Evolutionary conservation across 2,888 invertebrate species (phyloP).

Genomic region (Tetramorium bicarinatum): DNA sequence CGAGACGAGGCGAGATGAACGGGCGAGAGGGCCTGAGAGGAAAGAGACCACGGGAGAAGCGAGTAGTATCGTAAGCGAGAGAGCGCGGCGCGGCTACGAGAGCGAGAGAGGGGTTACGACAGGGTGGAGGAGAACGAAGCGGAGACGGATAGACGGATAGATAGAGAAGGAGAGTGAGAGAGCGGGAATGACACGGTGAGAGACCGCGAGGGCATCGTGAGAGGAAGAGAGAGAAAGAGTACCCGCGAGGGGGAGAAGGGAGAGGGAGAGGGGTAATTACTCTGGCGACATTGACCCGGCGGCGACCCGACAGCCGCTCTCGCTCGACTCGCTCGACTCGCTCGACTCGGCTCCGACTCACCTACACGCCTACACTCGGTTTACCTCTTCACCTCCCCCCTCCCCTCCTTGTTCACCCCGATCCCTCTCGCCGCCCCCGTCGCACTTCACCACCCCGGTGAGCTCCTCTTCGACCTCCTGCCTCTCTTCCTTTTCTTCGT

Average conservation of each 20-base stretch:
- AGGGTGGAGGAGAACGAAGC: constrained; percentile 11
- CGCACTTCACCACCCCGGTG: constrained; percentile 53
- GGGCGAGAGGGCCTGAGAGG: constrained; percentile 14
- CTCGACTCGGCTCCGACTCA: constrained; percentile 69
- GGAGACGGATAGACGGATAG: constrained; percentile 34
- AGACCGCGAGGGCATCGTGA: constrained; percentile 25
- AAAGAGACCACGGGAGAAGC: constrained; percentile 35
- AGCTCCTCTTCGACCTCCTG: constrained; percentile 63
- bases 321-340: constrained; percentile 68
- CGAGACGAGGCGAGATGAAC: constrained; percentile 26
- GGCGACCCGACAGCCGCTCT: constrained; percentile 82
- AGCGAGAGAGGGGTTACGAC: constrained; percentile 24
- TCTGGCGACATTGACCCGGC: constrained; percentile 85
- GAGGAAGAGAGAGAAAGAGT: constrained; percentile 19
- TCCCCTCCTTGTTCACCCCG: constrained; percentile 55
- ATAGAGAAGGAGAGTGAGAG: constrained; percentile 48
- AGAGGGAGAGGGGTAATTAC: constrained; percentile 81
- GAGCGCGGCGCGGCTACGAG: constrained; percentile 7
- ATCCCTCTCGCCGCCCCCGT: constrained; percentile 17
- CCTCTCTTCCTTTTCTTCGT: constrained; percentile 53
- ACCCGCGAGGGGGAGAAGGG: constrained; percentile 43
- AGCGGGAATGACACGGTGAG: constrained; percentile 57
- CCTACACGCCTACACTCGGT: constrained; percentile 72
- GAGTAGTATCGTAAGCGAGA: constrained; percentile 40
- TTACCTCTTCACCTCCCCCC: constrained; percentile 59